Evolutionary conservation across 2,888 invertebrate species (phyloP), one percentile per base, ranked within the genome.

Genomic region (Patella depressa): DNA sequence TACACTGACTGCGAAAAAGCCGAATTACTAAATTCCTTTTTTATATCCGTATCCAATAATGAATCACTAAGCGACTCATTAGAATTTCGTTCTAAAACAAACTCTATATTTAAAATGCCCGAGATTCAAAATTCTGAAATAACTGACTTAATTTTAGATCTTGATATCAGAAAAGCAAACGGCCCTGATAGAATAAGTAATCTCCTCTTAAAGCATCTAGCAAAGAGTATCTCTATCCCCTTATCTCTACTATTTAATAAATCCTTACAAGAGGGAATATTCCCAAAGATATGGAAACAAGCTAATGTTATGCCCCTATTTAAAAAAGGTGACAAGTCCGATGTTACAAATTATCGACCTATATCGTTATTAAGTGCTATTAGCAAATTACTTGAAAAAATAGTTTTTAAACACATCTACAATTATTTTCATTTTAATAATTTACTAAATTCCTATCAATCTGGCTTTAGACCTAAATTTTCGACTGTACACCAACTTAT

Each of bases 291-390:
- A 11, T 65, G 65, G 65, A 65, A 65, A 14, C 2, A 4, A 3
- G 65, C 17, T 19, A 7, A n/a, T 4, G 65, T 65, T 4, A 17
- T 65, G 65, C 65, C 65, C 4, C n/a, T 65, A 19, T 65, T 65
- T 12, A 65, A 65, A 14, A 65, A 65, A 11, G 19, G 19, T n/a
- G 65, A 65, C 12, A 65, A n/a, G 2, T 65, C 19, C 9, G 24
- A 19, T 65, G 65, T 65, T 19, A 12, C 65, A 19, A 65, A 65
- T 65, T 65, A 65, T 65, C n/a, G 65, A n/a, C 65, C 65, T 11
- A 65, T 65, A 5, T 65, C 65, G 4, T 65, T 65, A n/a, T 19
- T 65, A 4, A 65, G 65, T 14, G 5, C n/a, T n/a, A 4, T 65
- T 7, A 65, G 65, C n/a, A 65, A 65, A 65, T 17, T 65, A 17